These are phyloP conservation scores for Erythrolamprus reginae DNA, from an alignment of 2,113 vertebrate genomes.

Conservation along the genomic window DNA sequence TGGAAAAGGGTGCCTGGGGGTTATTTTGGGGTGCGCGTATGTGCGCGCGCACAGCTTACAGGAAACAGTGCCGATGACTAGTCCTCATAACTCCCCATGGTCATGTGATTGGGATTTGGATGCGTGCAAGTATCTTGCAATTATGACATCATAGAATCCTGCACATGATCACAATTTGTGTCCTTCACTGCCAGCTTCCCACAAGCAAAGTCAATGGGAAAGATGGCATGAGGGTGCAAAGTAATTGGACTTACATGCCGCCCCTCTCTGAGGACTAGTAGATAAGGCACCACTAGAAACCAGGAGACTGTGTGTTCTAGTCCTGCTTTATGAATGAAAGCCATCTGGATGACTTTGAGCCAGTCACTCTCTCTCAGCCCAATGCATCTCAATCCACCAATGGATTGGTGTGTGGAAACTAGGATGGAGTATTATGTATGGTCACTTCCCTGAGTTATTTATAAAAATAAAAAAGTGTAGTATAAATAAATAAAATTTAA, in stretches of 20 bases:
- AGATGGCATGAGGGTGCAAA: neutral
- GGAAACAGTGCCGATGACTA: too few species aligned
- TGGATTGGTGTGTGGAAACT: neutral
- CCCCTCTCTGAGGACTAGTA: too few species aligned
- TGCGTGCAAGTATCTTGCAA: neutral
- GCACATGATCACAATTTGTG: neutral
- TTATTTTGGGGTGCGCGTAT: too few species aligned
- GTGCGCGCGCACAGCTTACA: too few species aligned
- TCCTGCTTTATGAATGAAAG: neutral
- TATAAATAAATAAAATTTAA: neutral
- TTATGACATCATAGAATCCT: neutral
- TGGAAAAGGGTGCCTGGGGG: too few species aligned
- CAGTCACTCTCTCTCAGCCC: neutral
- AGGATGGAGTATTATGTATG: neutral
- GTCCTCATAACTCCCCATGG: neutral
- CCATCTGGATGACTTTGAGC: neutral
- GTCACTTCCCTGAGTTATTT: neutral
- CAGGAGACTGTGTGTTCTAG: neutral
- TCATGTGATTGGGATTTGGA: neutral
- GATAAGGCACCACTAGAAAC: neutral
- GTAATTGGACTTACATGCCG: too few species aligned
- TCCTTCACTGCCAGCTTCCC: neutral
- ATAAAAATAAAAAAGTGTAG: neutral
- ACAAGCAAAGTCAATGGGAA: neutral
- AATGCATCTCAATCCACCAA: neutral